Evolutionary conservation across 2,113 vertebrate genomes (phyloP).

Genomic region (Onychostruthus taczanowskii): DNA sequence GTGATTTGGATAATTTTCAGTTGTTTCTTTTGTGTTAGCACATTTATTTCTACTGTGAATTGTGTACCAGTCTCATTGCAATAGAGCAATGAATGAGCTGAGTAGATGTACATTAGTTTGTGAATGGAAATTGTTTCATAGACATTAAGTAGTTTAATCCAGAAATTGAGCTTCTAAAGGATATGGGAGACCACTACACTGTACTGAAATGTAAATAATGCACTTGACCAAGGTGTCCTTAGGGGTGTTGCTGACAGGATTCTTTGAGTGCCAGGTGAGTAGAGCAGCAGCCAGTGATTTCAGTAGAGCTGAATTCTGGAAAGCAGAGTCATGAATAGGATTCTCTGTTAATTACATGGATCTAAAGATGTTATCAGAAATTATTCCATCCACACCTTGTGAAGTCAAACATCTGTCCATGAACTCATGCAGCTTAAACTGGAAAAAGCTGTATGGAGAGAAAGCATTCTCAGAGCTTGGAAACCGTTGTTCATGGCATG

Average conservation of each 20-base stretch:
- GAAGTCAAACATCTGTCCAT: neutral
- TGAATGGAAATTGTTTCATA: neutral
- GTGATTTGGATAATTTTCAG: neutral
- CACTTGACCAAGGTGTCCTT: neutral
- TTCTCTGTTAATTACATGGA: neutral
- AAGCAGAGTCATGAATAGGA: neutral
- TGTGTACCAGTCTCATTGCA: neutral
- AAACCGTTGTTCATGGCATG: neutral
- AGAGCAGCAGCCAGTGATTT: neutral
- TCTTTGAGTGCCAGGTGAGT: neutral
- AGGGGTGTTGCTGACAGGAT: neutral
- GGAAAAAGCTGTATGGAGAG: neutral
- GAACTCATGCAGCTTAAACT: neutral
- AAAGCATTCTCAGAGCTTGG: neutral
- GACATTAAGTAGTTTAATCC: neutral
- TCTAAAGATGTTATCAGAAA: neutral
- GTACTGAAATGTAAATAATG: neutral
- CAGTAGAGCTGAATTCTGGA: neutral
- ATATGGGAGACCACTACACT: neutral
- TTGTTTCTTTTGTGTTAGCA: neutral
- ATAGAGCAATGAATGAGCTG: neutral
- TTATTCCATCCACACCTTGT: neutral
- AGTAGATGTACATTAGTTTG: neutral
- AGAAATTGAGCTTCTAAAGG: neutral
- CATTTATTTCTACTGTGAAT: neutral